Evolutionary conservation across 2,113 vertebrate species (phyloP).

Genomic region (Nothobranchius kuhntae): DNA sequence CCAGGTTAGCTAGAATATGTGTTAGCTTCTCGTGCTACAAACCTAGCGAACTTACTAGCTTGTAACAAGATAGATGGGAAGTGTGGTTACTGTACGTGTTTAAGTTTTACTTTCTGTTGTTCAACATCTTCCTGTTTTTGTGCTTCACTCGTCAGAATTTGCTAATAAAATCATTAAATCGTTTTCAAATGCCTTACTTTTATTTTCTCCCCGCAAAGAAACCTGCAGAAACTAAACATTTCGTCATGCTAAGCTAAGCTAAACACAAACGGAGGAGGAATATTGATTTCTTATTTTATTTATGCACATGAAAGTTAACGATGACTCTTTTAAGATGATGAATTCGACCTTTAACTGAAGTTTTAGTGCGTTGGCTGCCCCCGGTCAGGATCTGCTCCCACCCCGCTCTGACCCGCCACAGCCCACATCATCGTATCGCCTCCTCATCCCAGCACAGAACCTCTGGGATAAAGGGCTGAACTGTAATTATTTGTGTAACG

Average conservation of each 20-base stretch:
- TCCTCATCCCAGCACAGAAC: constrained; percentile 23
- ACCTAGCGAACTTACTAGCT: background rate
- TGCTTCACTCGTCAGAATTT: too few species aligned
- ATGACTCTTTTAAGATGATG: background rate
- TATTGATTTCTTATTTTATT: background rate
- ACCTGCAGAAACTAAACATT: too few species aligned
- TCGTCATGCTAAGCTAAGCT: too few species aligned
- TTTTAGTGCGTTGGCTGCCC: background rate
- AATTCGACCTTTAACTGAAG: background rate
- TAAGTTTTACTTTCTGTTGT: fast-evolving
- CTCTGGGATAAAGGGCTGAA: background rate
- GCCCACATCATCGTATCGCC: constrained; percentile 33
- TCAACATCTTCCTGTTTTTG: background rate
- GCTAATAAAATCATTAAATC: too few species aligned
- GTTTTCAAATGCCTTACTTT: too few species aligned
- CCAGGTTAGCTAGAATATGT: background rate
- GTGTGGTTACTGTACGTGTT: background rate
- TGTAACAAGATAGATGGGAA: background rate
- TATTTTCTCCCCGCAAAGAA: too few species aligned
- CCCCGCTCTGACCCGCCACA: constrained; percentile 1
- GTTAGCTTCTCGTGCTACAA: background rate
- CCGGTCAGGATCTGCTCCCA: constrained; percentile 1
- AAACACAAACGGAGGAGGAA: background rate
- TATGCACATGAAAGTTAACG: background rate
- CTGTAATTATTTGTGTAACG: constrained; percentile 16